A percentile compares a stretch with the other conserved stretches of the same genome.
Evolutionary conservation across 2,113 vertebrate genomes (phyloP).

Genomic region (Pomatostomus ruficeps): DNA sequence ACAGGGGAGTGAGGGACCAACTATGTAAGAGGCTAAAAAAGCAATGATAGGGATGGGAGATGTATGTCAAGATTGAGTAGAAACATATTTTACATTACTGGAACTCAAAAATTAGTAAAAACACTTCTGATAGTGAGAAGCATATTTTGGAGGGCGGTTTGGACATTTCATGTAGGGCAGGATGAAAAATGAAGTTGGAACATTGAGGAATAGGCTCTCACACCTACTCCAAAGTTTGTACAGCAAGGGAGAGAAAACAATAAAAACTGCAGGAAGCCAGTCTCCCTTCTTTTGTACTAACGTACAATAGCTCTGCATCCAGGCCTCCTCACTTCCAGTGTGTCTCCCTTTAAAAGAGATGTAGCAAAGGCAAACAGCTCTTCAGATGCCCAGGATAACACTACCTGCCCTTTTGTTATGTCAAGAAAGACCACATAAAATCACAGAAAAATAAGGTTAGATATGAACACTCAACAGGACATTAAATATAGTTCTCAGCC

Average conservation of each 20-base stretch:
- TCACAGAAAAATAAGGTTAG: background rate
- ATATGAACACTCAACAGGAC: background rate
- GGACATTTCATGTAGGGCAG: background rate
- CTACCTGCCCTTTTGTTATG: background rate
- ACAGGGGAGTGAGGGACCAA: background rate
- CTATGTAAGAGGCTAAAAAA: background rate
- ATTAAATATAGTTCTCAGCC: background rate
- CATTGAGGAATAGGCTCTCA: background rate
- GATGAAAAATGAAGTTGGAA: background rate
- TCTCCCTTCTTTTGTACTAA: background rate
- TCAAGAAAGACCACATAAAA: background rate
- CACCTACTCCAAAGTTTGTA: background rate
- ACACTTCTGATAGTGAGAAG: background rate
- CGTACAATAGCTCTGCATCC: background rate
- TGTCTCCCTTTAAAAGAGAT: background rate
- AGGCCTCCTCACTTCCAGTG: background rate
- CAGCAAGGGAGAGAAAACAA: background rate
- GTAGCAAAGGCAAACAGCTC: background rate
- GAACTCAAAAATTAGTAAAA: background rate
- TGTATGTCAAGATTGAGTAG: background rate
- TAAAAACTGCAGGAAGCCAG: background rate
- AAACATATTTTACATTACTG: background rate
- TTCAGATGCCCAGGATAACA: background rate
- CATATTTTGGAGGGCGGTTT: background rate
- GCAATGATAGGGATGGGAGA: background rate